Conservation (phyloP, 2,113 vertebrate genomes). For the Nothocercus nigrocapillus region DNA sequence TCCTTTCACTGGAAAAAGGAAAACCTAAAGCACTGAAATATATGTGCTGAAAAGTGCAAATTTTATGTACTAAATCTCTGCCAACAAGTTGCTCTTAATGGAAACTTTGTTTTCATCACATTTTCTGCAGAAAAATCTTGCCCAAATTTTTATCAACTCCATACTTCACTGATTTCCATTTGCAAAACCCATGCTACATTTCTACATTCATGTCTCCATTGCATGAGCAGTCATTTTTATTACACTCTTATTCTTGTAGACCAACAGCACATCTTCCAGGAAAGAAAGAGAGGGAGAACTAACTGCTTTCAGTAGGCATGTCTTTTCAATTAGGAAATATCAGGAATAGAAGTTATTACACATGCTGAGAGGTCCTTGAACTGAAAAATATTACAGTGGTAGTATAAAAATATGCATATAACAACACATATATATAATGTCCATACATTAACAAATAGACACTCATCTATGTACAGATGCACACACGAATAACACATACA, state of each 20-base stretch:
- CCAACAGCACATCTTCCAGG: neutral
- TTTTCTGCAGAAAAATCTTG: neutral
- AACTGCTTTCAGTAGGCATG: neutral
- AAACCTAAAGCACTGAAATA: neutral
- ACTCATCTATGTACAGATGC: neutral
- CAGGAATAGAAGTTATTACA: conserved; percentile 13
- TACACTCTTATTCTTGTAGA: neutral
- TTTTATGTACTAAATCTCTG: neutral
- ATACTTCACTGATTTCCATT: neutral
- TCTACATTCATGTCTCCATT: neutral
- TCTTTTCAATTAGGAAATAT: conserved; percentile 1
- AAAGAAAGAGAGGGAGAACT: neutral
- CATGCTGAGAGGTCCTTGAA: neutral
- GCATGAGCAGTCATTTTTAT: neutral
- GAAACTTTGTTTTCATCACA: neutral
- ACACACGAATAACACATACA: conserved; percentile 10
- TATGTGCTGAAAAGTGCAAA: neutral
- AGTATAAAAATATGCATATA: neutral
- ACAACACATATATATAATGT: neutral
- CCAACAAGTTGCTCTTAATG: neutral
- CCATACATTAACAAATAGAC: neutral
- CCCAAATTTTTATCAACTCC: neutral
- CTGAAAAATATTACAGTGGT: conserved; percentile 29
- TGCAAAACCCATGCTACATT: neutral
- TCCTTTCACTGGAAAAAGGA: neutral